Evolutionary conservation across 2,113 vertebrate genomes (phyloP).

Genomic region (Lycocorax pyrrhopterus): DNA sequence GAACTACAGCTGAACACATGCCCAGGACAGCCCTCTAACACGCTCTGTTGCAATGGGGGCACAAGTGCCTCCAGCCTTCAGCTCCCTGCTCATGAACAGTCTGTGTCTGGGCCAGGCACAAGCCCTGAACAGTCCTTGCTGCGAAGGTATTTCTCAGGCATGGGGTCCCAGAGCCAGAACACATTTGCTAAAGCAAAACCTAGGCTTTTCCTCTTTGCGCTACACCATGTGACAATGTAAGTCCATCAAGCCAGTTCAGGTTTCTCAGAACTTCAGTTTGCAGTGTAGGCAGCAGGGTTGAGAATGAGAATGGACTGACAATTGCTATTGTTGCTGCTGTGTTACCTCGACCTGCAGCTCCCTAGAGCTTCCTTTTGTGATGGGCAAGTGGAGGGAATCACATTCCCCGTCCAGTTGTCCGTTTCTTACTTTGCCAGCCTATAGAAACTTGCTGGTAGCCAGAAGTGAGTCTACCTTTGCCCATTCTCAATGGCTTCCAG

Average conservation of each 20-base stretch:
- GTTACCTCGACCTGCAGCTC: neutral
- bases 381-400: neutral
- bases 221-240: neutral
- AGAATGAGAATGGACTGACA: neutral
- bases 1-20: neutral
- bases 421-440: neutral
- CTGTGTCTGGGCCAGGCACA: neutral
- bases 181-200: neutral
- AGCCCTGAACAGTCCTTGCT: neutral
- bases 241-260: neutral
- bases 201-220: neutral
- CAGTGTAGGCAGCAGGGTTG: neutral
- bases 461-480: neutral
- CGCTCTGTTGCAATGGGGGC: neutral
- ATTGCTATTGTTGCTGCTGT: neutral
- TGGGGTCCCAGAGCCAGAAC: neutral
- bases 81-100: rapidly evolving
- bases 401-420: neutral
- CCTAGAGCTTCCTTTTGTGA: neutral
- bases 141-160: neutral
- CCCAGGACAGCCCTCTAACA: rapidly evolving
- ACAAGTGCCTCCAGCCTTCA: neutral
- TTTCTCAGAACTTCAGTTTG: neutral
- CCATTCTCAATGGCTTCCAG: neutral
- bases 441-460: neutral